A percentile compares a stretch with the other conserved stretches of the same genome.
These are phyloP conservation scores for Neopipo cinnamomea DNA, from an alignment of 2,113 vertebrate genomes.

Conservation along the genomic window DNA sequence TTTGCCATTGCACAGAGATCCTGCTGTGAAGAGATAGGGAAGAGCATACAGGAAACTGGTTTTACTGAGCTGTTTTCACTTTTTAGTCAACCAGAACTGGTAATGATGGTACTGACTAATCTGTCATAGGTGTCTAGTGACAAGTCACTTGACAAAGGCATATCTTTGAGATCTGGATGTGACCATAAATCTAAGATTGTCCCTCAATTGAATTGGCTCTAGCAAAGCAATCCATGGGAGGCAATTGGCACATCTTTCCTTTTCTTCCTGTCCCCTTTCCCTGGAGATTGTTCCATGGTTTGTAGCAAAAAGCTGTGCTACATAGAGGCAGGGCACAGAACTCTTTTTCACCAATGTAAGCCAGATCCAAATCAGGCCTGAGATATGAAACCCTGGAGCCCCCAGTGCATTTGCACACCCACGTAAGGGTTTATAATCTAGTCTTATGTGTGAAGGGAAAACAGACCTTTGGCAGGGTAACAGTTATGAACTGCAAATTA, in stretches of 20 bases:
- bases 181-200: background rate
- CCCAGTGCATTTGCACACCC: background rate
- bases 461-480: background rate
- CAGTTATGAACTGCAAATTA: background rate
- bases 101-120: background rate
- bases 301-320: background rate
- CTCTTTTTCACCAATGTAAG: background rate
- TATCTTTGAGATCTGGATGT: background rate
- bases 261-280: background rate
- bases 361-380: background rate
- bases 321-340: background rate
- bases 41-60: background rate
- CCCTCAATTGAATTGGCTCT: background rate
- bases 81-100: background rate
- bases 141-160: background rate
- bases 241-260: background rate
- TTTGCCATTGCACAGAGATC: background rate
- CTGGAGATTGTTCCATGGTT: background rate
- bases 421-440: background rate
- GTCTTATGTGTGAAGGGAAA: background rate
- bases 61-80: background rate
- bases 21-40: background rate
- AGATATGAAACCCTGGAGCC: background rate
- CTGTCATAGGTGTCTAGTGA: background rate
- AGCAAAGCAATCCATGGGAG: background rate